Conservation (phyloP, 2,113 vertebrate species). For the Labeo rohita region DNA sequence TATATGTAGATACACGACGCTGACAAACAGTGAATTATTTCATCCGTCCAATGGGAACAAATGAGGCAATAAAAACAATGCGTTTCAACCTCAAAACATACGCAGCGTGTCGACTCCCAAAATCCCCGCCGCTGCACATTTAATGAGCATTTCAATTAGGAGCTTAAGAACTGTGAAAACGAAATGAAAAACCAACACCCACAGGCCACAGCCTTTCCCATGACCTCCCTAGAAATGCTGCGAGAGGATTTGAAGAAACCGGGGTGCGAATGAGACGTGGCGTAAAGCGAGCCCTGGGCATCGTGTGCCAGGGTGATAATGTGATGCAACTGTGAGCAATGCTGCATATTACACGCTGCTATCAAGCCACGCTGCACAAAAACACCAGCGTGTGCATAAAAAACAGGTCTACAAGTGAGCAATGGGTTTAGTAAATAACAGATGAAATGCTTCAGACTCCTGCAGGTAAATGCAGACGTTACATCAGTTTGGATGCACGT, state of each 20-base stretch:
- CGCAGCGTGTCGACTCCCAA: neutral
- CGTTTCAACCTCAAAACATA: neutral
- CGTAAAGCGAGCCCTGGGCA: neutral
- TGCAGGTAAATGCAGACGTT: neutral
- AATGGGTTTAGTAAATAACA: neutral
- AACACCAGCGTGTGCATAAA: no score
- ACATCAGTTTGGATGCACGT: neutral
- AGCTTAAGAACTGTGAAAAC: conserved; percentile 14
- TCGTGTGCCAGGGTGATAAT: conserved; percentile 17
- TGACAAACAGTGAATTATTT: neutral
- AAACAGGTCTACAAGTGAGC: neutral
- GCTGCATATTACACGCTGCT: neutral
- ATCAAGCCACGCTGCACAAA: neutral
- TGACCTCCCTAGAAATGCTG: conserved; percentile 30
- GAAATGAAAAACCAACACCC: neutral
- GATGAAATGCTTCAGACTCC: neutral
- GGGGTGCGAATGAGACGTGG: neutral
- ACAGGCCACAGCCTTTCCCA: conserved; percentile 4
- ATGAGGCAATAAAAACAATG: conserved; percentile 11
- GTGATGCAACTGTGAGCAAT: conserved; percentile 40
- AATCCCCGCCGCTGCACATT: neutral
- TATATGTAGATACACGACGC: conserved; percentile 30
- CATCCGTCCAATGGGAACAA: neutral
- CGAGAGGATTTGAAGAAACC: conserved; percentile 1
- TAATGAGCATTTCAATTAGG: conserved; percentile 36